Evolutionary conservation across 2,113 vertebrate species (phyloP).

Genomic region (Oncorhynchus gorbuscha): DNA sequence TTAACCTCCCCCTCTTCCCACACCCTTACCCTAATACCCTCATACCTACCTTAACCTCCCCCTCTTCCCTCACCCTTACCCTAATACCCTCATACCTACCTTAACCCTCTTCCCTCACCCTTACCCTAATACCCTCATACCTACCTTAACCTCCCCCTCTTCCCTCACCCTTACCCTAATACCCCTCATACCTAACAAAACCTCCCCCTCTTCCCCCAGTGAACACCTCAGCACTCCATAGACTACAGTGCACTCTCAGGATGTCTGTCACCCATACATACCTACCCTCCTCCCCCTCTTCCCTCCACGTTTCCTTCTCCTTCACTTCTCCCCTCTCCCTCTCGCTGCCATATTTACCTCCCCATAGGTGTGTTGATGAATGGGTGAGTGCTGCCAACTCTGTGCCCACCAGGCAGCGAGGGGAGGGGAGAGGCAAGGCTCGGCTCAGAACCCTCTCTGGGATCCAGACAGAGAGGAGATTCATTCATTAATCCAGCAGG

Average conservation of each 20-base stretch:
- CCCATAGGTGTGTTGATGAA: constrained; percentile 76
- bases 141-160: too few relatives aligned
- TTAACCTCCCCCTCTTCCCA: too few relatives aligned
- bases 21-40: too few relatives aligned
- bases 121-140: too few relatives aligned
- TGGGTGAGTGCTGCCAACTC: constrained; percentile 66
- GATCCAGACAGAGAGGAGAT: constrained; percentile 65
- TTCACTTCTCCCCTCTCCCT: constrained; percentile 16
- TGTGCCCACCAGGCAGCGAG: constrained; percentile 55
- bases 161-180: too few relatives aligned
- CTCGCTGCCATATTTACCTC: constrained; percentile 32
- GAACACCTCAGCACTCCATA: constrained; percentile 33
- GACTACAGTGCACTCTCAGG: neutral
- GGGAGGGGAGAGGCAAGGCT: constrained; percentile 64
- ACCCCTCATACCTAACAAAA: too few relatives aligned
- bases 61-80: too few relatives aligned
- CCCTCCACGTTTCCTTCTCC: constrained; percentile 19
- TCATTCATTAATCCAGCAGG: constrained; percentile 75
- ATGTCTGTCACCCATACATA: constrained; percentile 41
- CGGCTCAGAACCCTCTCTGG: constrained; percentile 66
- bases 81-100: constrained; percentile 3
- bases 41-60: too few relatives aligned
- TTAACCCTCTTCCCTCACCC: neutral
- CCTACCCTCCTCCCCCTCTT: constrained; percentile 5
- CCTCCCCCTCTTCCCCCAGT: constrained; percentile 9